phyloP scores from a whole-genome alignment of 2,797 vertebrate species.

The Channallabes apus region DNA sequence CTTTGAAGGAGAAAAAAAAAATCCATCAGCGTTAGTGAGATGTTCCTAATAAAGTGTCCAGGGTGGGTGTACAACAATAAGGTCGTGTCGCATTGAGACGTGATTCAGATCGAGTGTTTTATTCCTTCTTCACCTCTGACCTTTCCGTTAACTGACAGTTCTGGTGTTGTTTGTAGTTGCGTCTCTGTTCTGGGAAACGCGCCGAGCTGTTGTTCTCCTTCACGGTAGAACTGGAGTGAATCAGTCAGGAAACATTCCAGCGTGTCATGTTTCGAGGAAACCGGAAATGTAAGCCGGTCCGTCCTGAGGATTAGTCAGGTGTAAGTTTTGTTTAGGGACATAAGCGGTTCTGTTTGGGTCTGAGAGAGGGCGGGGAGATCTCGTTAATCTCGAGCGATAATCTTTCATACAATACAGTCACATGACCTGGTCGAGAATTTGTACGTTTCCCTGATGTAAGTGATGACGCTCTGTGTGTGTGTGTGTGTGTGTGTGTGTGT shows the following conservation, averaged over 20 bases:
- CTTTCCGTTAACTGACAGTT: neutral
- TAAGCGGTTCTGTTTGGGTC: neutral
- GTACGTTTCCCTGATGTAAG: neutral
- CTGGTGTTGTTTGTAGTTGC: neutral
- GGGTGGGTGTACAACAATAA: neutral
- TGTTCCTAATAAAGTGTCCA: neutral
- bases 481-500: neutral
- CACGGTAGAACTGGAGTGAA: neutral
- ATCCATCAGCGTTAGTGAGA: neutral
- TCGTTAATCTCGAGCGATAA: neutral
- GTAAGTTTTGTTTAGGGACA: neutral
- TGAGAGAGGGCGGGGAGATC: neutral
- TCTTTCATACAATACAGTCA: neutral
- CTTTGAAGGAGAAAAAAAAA: too few relatives aligned
- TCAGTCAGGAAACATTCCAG: neutral
- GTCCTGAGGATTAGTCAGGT: neutral
- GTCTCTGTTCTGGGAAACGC: neutral
- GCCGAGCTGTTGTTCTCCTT: neutral
- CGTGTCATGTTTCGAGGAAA: neutral
- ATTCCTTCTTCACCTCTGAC: neutral
- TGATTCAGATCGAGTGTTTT: neutral
- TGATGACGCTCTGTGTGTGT: neutral
- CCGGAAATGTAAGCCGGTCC: neutral
- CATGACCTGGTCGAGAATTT: neutral
- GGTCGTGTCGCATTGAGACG: too few relatives aligned